Conservation (phyloP, 2,113 vertebrate genomes). For the Rhinoderma darwinii region DNA sequence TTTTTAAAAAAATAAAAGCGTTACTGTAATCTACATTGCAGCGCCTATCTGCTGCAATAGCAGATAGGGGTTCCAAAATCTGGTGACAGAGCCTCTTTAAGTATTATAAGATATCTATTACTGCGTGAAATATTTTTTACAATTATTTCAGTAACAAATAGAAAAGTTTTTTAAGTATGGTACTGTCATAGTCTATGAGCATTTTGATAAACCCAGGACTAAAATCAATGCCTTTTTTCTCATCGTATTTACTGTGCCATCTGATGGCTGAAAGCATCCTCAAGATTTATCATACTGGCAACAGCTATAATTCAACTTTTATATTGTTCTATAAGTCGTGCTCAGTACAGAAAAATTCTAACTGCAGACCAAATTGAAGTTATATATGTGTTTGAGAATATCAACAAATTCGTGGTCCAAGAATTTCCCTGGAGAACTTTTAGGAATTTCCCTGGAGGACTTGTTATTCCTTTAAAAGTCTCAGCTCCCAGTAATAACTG, state of each 20-base stretch:
- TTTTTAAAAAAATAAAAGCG: too few relatives aligned
- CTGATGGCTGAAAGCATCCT: slow-evolving; percentile 20
- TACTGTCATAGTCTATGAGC: slow-evolving; percentile 19
- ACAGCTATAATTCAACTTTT: slow-evolving; percentile 5
- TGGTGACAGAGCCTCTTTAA: too few relatives aligned
- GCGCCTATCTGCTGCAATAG: too few relatives aligned
- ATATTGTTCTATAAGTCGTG: slow-evolving; percentile 18
- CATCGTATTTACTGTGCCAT: slow-evolving; percentile 26
- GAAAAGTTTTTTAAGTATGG: background rate
- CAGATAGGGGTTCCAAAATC: too few relatives aligned
- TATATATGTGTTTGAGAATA: background rate
- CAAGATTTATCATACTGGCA: slow-evolving; percentile 17
- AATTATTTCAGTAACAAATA: background rate
- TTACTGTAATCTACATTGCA: too few relatives aligned
- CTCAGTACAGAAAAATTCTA: background rate
- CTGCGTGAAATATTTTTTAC: background rate
- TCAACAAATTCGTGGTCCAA: background rate
- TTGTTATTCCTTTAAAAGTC: background rate
- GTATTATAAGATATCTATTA: background rate
- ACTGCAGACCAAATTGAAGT: background rate
- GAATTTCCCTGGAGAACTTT: background rate
- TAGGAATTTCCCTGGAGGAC: background rate
- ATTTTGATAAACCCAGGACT: slow-evolving; percentile 29
- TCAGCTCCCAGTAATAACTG: background rate
- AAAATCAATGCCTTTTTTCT: slow-evolving; percentile 29